These are phyloP conservation scores for Leptura quadrifasciata DNA, from an alignment of 2,888 invertebrate species.

Conservation along the genomic window DNA sequence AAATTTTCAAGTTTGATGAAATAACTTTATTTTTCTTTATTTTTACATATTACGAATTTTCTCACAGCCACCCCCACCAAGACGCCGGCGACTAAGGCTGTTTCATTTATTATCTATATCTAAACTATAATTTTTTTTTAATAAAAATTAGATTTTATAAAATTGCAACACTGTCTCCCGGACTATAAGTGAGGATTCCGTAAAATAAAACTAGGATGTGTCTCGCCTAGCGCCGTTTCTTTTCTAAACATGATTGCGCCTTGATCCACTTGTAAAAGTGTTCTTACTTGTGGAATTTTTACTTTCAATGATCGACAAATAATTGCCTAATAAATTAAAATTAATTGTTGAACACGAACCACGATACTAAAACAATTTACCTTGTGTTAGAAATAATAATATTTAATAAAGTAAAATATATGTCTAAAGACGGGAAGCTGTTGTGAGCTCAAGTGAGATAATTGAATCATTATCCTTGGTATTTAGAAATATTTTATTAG, in stretches of 20 bases:
- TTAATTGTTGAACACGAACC: conserved; percentile 7
- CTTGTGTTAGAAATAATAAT: conserved; percentile 19
- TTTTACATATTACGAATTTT: no score
- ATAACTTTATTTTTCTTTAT: no score
- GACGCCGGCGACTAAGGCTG: no score
- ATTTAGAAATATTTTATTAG: conserved; percentile 11
- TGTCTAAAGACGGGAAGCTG: conserved; percentile 6
- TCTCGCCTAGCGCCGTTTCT: background rate
- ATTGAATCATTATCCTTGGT: conserved; percentile 25
- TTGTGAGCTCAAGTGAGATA: background rate
- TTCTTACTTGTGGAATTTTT: background rate
- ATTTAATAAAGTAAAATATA: conserved; percentile 12
- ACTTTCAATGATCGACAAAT: conserved; percentile 2
- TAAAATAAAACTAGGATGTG: background rate
- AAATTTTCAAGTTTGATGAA: no score
- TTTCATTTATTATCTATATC: no score
- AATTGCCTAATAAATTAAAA: conserved; percentile 27
- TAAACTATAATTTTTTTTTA: no score
- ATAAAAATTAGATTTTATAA: no score
- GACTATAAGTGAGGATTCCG: background rate
- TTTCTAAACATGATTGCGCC: background rate
- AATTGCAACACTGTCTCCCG: no score
- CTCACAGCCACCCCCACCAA: no score
- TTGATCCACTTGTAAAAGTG: background rate
- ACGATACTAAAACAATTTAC: conserved; percentile 15